Evolutionary conservation across 2,797 vertebrate species (phyloP), one percentile per base, ranked within the genome.

Genomic region (Chelmon rostratus): DNA sequence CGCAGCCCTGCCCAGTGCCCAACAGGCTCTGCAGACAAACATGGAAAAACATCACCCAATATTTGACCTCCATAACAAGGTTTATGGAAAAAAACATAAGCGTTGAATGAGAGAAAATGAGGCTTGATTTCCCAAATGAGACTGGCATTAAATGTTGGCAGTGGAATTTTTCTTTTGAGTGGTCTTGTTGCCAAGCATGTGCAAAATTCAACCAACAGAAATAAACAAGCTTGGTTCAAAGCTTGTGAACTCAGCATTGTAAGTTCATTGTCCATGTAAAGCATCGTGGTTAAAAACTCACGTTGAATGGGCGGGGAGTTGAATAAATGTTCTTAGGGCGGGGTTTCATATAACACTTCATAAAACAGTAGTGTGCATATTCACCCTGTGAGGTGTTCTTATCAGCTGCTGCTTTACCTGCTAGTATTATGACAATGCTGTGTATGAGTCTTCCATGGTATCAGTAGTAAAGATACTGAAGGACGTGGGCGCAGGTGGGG

Each of bases 41-140:
- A 91, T 86, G 91, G 90, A 91, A 94, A 93, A 88, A 76, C 73
- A 79, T 86, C 73, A 84, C 82, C 82, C 56, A 8, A 40, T 23
- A 67, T 76, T 40, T 90, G 92, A 91, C 85, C 83, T 57, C 58
- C 72, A 57, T 67, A 78, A 82, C 71, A 53, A 81, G 12, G 73
- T 73, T 80, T 63, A 80, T 62, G 84, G 92, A 50, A 81, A 50
- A 53, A 58, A 79, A 69, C 52, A 77, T 38, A 21, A 76, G 67
- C 53, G 33, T 33, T 21, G 6, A 76, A 64, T 15, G 37, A 64
- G 56, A 35, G 61, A 79, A 86, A 89, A 88, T 40, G 61, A 71
- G 57, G 38, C 28, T 78, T 71, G 56, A 70, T 76, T 83, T 87
- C 82, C 88, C 83, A 47, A 59, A 38, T 75, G 83, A 83, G 75